Conservation (phyloP, 2,797 vertebrate genomes). For the Avahi laniger region DNA sequence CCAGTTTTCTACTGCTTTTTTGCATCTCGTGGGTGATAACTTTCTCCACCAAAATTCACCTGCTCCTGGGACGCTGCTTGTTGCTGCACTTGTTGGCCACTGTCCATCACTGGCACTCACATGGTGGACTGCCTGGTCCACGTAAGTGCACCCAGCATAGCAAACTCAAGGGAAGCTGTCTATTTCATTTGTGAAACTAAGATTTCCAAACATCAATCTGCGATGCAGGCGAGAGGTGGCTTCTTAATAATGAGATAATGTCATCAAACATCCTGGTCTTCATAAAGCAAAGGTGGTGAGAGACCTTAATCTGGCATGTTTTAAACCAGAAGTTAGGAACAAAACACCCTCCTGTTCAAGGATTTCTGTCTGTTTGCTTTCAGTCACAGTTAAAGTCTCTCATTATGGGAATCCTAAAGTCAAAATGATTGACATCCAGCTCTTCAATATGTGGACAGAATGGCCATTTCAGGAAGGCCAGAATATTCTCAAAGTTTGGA, state of each 20-base stretch:
- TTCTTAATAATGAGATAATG: not conserved
- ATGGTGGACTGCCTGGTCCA: not conserved
- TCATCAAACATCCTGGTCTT: not conserved
- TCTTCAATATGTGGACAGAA: not conserved
- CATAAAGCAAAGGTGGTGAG: not conserved
- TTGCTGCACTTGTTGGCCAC: not conserved
- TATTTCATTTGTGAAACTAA: not conserved
- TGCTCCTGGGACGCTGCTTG: not conserved
- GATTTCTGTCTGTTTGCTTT: not conserved
- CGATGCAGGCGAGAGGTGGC: not conserved
- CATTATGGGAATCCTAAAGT: not conserved
- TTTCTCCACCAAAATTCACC: not conserved
- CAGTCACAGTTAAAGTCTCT: not conserved
- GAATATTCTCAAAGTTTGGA: not conserved
- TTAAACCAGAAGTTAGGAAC: not conserved
- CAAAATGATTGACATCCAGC: not conserved
- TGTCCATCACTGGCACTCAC: not conserved
- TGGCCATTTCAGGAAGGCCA: not conserved
- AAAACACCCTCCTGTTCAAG: not conserved
- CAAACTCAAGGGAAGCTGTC: not conserved
- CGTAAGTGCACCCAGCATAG: not conserved
- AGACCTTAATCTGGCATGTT: not conserved
- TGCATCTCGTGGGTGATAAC: not conserved
- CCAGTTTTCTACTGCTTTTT: slow-evolving; percentile 10
- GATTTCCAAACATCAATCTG: not conserved